Base-by-base conservation (phyloP, 2,113 vertebrate genomes). In the Mesitornis unicolor region DNA sequence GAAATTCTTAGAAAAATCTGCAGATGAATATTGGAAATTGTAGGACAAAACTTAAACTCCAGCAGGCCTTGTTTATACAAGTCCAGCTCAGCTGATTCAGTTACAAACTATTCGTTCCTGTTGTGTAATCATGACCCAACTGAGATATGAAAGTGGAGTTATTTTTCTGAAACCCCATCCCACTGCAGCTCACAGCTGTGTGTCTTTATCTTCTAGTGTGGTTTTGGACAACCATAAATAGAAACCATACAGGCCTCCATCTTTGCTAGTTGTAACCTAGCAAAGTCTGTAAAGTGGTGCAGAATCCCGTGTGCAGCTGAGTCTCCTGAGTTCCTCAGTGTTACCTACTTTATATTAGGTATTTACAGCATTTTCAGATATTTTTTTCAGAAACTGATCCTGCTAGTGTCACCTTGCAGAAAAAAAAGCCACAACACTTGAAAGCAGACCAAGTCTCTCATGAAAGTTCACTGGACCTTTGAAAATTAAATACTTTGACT, bases 1-100 rank as follows among this genome's bases (percentile, higher is more conserved):
- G 56, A 90, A 93, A 78, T 89, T 90, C 80, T 78, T 74, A 89
- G 91, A 84, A 96, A 96, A 95, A 89, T 31, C 29, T 71, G n/a
- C 8, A 65, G 61, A 45, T 63, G 50, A 84, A 69, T 71, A 54
- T 25, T 96, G 59, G 54, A 83, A 92, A 68, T 40, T 28, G 18
- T 40, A 42, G 40, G 48, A 40, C 14, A 75, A 80, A 96, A 86
- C 29, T 86, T 85, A 71, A 86, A 70, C 45, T 89, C 82, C 69
- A 79, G 45, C n/a, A 79, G 19, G 11, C 54, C 36, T 53, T 95
- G 73, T 89, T 89, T 82, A 63, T 59, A 68, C 17, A 71, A 77
- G 10, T 68, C 40, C 0, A 10, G n/a, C 84, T 93, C 65, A 78
- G 36, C 75, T 48, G 51, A 71, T 84, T 75, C 36, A 45, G 13